Conservation (phyloP, 2,113 vertebrate genomes). For the Tenrec ecaudatus region DNA sequence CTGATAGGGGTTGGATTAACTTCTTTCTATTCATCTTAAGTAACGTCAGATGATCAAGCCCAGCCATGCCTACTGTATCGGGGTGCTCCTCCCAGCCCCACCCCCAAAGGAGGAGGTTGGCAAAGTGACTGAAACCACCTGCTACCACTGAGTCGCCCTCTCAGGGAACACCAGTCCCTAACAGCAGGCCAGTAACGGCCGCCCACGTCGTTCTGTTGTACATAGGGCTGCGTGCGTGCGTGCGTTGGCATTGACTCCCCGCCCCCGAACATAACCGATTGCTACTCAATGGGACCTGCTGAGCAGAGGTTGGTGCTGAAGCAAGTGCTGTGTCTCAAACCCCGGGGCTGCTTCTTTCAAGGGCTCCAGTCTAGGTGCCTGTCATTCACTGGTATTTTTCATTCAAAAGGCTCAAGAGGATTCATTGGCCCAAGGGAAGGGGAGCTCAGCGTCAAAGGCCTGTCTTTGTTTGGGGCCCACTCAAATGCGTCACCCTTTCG, state of each 20-base stretch:
- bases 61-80: not conserved
- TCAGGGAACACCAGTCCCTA: not conserved
- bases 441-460: not conserved
- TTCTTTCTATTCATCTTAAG: not conserved
- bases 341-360: not conserved
- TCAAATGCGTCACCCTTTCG: not conserved
- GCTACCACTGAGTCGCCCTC: not conserved
- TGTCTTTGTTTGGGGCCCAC: not conserved
- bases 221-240: too few species aligned
- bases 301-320: not conserved
- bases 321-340: not conserved
- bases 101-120: not conserved
- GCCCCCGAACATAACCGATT: not conserved
- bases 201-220: too few species aligned
- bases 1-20: not conserved
- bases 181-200: not conserved
- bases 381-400: slow-evolving; percentile 8
- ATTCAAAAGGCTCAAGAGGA: not conserved
- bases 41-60: not conserved
- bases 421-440: not conserved
- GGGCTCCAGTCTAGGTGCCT: not conserved
- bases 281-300: not conserved
- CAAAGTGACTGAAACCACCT: not conserved
- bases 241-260: too few species aligned
- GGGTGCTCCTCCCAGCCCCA: not conserved